Conservation (phyloP, 2,888 invertebrate species). For the Zootermopsis nevadensis region DNA sequence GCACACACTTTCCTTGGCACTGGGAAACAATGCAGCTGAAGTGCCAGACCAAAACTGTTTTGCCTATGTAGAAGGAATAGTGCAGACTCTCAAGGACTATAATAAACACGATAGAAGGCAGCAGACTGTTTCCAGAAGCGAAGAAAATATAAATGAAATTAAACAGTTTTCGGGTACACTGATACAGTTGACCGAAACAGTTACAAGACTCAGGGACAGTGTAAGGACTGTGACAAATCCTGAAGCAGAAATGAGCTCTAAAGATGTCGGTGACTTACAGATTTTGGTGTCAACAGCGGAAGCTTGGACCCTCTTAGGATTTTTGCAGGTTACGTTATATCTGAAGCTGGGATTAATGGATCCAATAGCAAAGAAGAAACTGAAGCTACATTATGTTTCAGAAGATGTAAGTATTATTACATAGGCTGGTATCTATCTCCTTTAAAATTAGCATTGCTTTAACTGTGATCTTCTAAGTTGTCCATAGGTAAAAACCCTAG, state of each 20-base stretch:
- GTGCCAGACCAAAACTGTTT: no score
- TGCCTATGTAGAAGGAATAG: background rate
- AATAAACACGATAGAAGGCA: background rate
- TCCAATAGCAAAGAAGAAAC: constrained; percentile 80
- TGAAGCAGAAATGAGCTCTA: background rate
- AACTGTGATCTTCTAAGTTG: no score
- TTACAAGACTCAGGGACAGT: background rate
- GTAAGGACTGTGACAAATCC: background rate
- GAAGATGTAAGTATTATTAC: constrained; percentile 70
- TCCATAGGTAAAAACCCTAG: no score
- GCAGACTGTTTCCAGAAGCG: background rate
- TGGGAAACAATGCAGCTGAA: background rate
- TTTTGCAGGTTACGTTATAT: constrained; percentile 69
- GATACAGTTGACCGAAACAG: background rate
- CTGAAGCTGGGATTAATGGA: constrained; percentile 80
- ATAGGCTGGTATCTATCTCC: no score
- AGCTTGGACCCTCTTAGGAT: constrained; percentile 64
- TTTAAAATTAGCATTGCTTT: no score
- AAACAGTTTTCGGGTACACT: constrained; percentile 21
- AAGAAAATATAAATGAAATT: background rate
- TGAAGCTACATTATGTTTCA: constrained; percentile 76
- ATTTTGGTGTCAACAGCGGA: constrained; percentile 49
- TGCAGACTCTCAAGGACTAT: background rate
- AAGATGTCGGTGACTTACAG: background rate
- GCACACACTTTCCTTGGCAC: background rate